Base-by-base conservation (phyloP, 2,797 vertebrate genomes). In the Rhincodon typus region DNA sequence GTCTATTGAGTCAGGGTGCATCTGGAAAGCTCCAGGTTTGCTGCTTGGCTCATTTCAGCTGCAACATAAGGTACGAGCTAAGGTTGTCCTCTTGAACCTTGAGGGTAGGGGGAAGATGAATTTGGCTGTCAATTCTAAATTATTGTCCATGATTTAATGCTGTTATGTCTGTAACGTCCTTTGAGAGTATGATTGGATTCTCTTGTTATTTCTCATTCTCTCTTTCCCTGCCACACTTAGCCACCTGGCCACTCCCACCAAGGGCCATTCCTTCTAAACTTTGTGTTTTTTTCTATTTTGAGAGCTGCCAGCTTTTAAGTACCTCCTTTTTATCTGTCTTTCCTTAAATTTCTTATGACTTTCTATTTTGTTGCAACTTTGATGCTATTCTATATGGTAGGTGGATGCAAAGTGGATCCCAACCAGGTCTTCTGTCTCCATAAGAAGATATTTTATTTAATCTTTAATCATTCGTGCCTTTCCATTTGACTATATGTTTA, bases 201-300 rank as follows among this genome's bases (percentile, higher is more conserved):
- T 84, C 15, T 62, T 96, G 96, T 95, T 96, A 95, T 95, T 34
- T 50, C 79, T 46, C 42, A 96, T 7, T 50, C 72, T 95, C 72
- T 34, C 72, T 34, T 42, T 82, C 30, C 72, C 10, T 77, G 72
- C 72, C 30, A 17, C n/a, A 17, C 77, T 38, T 38, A 79, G 8
- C 30, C 30, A 74, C 7, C 34, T 34, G 34, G 34, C 8, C 34
- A 2, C 74, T 15, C 74, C 74, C 38, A 42, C n/a, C 38, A 82
- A 13, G 34, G 15, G 17, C n/a, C 2, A 79, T 79, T 4, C n/a
- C 77, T 19, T 82, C 5, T 21, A 17, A 5, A 42, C 17, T 21
- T 17, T 5, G 17, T 42, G 79, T 42, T 50, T n/a, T 5, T 82
- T 82, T 42, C 74, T 79, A 79, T 34, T 38, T n/a, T 15, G 8